These are phyloP conservation scores for Colossoma macropomum DNA, from an alignment of 2,113 vertebrate genomes.

Conservation along the genomic window DNA sequence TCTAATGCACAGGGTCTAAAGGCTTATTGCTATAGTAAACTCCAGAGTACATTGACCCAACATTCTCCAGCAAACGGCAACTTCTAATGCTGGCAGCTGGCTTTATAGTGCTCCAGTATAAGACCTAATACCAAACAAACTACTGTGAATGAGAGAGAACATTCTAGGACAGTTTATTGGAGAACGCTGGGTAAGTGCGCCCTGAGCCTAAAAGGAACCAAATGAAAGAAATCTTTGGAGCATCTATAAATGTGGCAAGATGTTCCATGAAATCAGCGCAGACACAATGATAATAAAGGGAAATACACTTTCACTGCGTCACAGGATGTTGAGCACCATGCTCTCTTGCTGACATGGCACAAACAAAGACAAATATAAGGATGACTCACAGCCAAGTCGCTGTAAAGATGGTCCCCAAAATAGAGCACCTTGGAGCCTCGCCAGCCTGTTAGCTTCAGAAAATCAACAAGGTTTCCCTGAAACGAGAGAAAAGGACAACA, in stretches of 20 bases:
- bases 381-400: conserved; percentile 90
- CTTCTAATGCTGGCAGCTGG: too few relatives aligned
- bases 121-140: too few relatives aligned
- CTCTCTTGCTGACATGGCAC: not conserved
- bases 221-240: not conserved
- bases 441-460: conserved; percentile 92
- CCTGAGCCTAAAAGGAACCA: not conserved
- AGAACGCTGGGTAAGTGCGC: not conserved
- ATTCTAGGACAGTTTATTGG: not conserved
- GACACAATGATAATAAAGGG: not conserved
- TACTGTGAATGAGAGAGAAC: not conserved
- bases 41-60: too few relatives aligned
- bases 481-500: conserved; percentile 46
- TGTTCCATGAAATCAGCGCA: not conserved
- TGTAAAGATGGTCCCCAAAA: conserved; percentile 97
- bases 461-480: conserved; percentile 95
- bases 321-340: not conserved
- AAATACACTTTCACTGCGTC: not conserved
- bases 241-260: not conserved
- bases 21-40: too few relatives aligned
- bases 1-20: too few relatives aligned
- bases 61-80: too few relatives aligned
- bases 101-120: too few relatives aligned
- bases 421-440: conserved; percentile 94
- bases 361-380: not conserved